These are phyloP conservation scores for Picus viridis DNA, from an alignment of 2,797 vertebrate species.

Conservation along the genomic window DNA sequence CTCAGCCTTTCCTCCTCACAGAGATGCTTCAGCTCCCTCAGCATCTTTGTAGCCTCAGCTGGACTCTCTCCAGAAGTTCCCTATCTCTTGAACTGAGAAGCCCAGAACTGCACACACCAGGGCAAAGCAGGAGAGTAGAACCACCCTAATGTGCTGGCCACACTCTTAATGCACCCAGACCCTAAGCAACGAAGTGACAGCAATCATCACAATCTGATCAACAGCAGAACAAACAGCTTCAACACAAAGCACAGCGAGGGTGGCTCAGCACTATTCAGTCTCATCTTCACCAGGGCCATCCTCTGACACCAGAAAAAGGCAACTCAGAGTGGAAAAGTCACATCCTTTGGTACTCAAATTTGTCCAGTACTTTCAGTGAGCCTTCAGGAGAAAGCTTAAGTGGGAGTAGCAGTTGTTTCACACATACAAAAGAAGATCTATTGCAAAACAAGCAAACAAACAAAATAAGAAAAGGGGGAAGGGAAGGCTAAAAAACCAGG, in stretches of 20 bases:
- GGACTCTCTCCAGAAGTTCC: too few species aligned
- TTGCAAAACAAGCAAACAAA: background rate
- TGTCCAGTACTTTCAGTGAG: background rate
- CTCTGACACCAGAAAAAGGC: background rate
- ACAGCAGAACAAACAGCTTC: background rate
- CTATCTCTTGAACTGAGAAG: too few species aligned
- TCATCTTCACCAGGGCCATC: background rate
- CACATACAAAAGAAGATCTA: constrained; percentile 21
- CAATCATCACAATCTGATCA: background rate
- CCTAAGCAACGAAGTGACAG: background rate
- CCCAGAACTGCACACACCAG: too few species aligned
- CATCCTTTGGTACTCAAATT: fast-evolving
- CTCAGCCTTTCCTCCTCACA: too few species aligned
- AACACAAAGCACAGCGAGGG: background rate
- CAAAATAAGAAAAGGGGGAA: too few species aligned
- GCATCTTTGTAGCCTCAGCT: too few species aligned
- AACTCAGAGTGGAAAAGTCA: background rate
- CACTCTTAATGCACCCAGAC: too few species aligned
- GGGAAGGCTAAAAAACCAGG: constrained; percentile 35
- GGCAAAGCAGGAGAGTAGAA: too few species aligned
- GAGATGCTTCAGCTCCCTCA: too few species aligned
- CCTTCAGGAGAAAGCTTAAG: background rate
- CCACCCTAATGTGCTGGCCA: too few species aligned
- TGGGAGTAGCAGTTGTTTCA: constrained; percentile 33
- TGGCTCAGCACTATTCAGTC: background rate